These are phyloP conservation scores for Oscheius sp. DNA, from an alignment of 2,888 invertebrate genomes.

Conservation along the genomic window DNA sequence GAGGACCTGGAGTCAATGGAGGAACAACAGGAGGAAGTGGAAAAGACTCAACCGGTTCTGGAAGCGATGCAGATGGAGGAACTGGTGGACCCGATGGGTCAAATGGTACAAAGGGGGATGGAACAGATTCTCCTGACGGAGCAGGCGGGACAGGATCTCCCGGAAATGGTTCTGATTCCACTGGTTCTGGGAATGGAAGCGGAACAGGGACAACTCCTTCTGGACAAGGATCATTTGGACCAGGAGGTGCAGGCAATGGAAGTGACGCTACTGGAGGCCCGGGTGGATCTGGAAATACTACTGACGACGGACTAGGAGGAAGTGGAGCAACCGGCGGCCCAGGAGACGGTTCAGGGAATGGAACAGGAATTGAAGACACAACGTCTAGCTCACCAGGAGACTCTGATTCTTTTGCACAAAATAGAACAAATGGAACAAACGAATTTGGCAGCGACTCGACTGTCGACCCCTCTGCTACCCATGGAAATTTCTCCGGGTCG, in stretches of 20 bases:
- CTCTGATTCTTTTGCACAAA: too few relatives aligned
- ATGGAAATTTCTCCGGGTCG: too few relatives aligned
- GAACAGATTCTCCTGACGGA: background rate
- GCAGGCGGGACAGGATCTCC: background rate
- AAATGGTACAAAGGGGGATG: conserved; percentile 9
- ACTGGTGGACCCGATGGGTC: background rate
- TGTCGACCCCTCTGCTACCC: too few relatives aligned
- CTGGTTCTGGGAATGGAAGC: background rate
- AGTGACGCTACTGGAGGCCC: background rate
- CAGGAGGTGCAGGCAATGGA: too few relatives aligned
- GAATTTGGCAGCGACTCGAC: too few relatives aligned
- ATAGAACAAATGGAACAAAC: too few relatives aligned
- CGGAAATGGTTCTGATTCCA: background rate
- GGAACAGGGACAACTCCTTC: background rate
- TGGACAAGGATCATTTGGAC: too few relatives aligned
- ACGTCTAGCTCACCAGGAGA: background rate
- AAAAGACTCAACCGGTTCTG: background rate
- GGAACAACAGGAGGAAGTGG: background rate
- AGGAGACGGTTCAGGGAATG: background rate
- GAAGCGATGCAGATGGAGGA: background rate
- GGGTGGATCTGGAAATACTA: background rate
- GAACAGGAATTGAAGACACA: background rate
- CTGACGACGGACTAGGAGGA: too few relatives aligned
- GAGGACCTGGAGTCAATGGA: too few relatives aligned
- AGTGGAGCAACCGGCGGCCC: background rate